These are phyloP conservation scores for Anastrepha ludens DNA, from an alignment of 1,140 invertebrate genomes.

Conservation along the genomic window DNA sequence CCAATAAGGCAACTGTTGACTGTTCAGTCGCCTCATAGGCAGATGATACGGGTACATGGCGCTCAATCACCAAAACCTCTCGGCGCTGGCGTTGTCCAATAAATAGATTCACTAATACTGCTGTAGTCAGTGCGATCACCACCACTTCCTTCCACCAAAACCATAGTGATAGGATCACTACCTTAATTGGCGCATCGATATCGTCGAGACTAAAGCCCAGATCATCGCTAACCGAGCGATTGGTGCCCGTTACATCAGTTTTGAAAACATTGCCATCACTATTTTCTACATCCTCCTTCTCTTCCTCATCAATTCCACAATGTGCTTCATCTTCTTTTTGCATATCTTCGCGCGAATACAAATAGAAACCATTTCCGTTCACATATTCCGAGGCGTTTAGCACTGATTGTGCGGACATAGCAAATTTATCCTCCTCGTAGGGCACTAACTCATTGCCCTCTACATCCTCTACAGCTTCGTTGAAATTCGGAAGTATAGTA, in stretches of 20 bases:
- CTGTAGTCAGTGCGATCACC: constrained; percentile 80
- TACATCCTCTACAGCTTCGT: constrained; percentile 62
- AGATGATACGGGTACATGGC: constrained; percentile 72
- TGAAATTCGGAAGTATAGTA: constrained; percentile 57
- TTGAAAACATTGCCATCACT: background rate
- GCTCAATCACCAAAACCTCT: constrained; percentile 73
- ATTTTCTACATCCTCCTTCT: constrained; percentile 43
- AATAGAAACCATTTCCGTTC: constrained; percentile 83
- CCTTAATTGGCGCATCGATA: constrained; percentile 76
- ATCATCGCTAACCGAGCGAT: constrained; percentile 68
- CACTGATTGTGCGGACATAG: constrained; percentile 80
- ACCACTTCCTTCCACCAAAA: constrained; percentile 89
- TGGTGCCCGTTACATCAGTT: constrained; percentile 60
- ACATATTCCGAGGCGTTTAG: constrained; percentile 83
- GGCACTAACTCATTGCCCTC: constrained; percentile 63
- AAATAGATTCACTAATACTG: constrained; percentile 79
- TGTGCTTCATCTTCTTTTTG: constrained; percentile 57
- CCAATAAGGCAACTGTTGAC: constrained; percentile 66
- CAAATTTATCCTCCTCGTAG: constrained; percentile 66
- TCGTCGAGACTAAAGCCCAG: constrained; percentile 70
- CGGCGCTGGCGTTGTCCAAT: constrained; percentile 75
- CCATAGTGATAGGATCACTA: constrained; percentile 83
- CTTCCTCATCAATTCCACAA: constrained; percentile 57
- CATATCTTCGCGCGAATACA: constrained; percentile 76
- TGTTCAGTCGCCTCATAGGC: constrained; percentile 71